These are phyloP conservation scores for Zeuzera pyrina DNA, from an alignment of 2,888 invertebrate species.

Conservation along the genomic window DNA sequence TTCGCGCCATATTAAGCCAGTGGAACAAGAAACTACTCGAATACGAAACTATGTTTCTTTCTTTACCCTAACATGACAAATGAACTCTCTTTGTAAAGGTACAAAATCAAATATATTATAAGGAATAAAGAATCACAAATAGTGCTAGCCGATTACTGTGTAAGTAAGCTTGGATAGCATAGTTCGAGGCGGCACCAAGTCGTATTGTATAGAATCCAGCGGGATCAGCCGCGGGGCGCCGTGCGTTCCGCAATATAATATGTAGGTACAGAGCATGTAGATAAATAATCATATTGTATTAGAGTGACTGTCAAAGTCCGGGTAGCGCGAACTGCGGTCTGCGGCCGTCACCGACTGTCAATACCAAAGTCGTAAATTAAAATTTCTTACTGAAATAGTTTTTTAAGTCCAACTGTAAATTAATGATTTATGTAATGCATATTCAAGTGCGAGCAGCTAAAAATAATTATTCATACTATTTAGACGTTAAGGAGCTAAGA, in stretches of 20 bases:
- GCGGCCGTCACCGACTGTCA: constrained; percentile 21
- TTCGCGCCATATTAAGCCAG: constrained; percentile 89
- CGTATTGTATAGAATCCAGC: too few relatives aligned
- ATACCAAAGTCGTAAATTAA: constrained; percentile 68
- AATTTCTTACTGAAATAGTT: constrained; percentile 62
- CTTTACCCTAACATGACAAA: constrained; percentile 66
- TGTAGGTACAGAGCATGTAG: too few relatives aligned
- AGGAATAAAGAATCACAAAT: constrained; percentile 60
- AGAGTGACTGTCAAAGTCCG: not conserved
- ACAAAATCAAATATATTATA: constrained; percentile 60
- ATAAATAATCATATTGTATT: too few relatives aligned
- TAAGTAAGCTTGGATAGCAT: constrained; percentile 50
- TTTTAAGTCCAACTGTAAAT: constrained; percentile 55
- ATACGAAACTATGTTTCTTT: constrained; percentile 56
- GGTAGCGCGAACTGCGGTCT: not conserved
- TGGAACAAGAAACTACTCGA: constrained; percentile 62
- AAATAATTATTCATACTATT: constrained; percentile 46
- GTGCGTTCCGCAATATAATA: too few relatives aligned
- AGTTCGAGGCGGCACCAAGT: too few relatives aligned
- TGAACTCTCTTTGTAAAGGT: constrained; percentile 72
- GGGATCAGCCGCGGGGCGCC: too few relatives aligned
- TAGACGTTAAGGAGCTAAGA: constrained; percentile 45
- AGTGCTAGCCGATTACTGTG: constrained; percentile 60
- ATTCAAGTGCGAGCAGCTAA: constrained; percentile 71
- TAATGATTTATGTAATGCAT: constrained; percentile 59